Base-by-base conservation (phyloP, 2,113 vertebrate species). In the Ancistrus triradiatus region DNA sequence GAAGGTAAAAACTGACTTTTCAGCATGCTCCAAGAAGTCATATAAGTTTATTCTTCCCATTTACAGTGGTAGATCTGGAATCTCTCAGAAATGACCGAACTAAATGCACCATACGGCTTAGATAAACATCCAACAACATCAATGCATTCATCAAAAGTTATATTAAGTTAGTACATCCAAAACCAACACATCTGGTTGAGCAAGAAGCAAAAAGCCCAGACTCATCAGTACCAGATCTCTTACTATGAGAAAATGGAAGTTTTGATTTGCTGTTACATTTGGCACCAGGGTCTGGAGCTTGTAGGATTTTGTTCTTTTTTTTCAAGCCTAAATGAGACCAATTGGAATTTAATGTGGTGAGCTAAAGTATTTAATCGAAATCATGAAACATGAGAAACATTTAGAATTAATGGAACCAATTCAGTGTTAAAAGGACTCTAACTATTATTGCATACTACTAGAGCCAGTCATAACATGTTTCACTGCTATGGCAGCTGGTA, bases 391-490 rank as follows among this genome's bases (percentile, higher is more conserved):
- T 19, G 57, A 47, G 14, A 27, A 19, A 14, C 15, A 19, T 47
- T 38, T 15, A 42, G 47, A 71, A 48, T 57, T 17, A 60, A 75
- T 63, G 68, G 35, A 51, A 77, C 72, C 66, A 24, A 74, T 80
- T 55, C 28, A 61, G 18, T 28, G 2, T 25, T n/a, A 62, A 53
- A 27, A 53, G 33, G 63, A 55, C 59, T 27, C 46, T 28, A 58
- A 62, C 19, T 51, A 58, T 68, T 64, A 59, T 43, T 43, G 59
- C 58, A 68, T 58, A 69, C 28, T 51, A 69, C 51, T 52, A 15
- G 22, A 57, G 68, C 77, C 77, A 81, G 72, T 66, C 42, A 72
- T 75, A 81, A 78, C 67, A 76, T 46, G 46, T 62, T 27, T 66
- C 66, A 74, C 68, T 68, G 61, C 70, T 76, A 63, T 21, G 66